phyloP scores from a whole-genome alignment of 2,113 vertebrate species.

The Pagrus major region DNA sequence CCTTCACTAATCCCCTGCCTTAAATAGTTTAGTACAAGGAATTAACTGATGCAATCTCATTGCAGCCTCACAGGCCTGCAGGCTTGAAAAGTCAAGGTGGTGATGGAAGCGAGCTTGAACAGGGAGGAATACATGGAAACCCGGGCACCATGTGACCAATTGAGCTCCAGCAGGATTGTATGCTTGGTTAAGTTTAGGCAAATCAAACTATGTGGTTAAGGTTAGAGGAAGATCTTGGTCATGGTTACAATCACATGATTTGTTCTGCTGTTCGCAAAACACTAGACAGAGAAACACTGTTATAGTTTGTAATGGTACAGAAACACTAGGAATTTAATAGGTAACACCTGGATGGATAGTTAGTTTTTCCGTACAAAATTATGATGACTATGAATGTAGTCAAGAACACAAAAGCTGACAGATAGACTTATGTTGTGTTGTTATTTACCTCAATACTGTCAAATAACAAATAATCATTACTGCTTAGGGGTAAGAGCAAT shows the following conservation, averaged over 20 bases:
- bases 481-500: neutral
- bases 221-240: neutral
- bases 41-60: constrained; percentile 82
- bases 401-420: neutral
- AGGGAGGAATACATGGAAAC: neutral
- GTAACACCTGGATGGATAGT: neutral
- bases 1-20: constrained; percentile 76
- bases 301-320: neutral
- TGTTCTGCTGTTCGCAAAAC: neutral
- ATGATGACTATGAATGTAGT: neutral
- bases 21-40: constrained; percentile 83
- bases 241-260: constrained; percentile 2
- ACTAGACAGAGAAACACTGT: neutral
- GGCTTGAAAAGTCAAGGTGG: constrained; percentile 69
- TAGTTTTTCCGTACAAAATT: neutral
- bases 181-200: constrained; percentile 3
- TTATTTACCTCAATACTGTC: constrained; percentile 2
- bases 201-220: neutral
- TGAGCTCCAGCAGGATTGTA: neutral
- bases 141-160: constrained; percentile 18
- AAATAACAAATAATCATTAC: neutral
- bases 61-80: constrained; percentile 62
- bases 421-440: neutral
- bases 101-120: constrained; percentile 9
- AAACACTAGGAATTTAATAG: neutral